These are phyloP conservation scores for Aleiodes sp. DNA, from an alignment of 1,140 invertebrate species.

Conservation along the genomic window DNA sequence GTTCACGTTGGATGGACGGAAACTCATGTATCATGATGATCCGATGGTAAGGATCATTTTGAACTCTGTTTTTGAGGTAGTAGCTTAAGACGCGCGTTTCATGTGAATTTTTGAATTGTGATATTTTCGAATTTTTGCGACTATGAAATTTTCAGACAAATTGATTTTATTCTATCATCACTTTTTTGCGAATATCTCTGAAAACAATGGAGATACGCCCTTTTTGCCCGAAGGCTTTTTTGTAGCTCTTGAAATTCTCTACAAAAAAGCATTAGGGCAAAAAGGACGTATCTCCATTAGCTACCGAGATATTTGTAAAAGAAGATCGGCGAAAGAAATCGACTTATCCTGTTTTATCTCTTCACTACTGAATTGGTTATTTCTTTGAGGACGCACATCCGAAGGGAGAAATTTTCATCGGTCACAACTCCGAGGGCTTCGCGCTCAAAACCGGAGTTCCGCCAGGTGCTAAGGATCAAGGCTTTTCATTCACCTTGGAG, in stretches of 20 bases:
- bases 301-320: no score
- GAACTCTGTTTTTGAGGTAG: no score
- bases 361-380: no score
- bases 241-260: no score
- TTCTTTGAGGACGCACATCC: constrained; percentile 78
- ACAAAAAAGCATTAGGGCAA: no score
- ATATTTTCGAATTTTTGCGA: background rate
- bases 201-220: no score
- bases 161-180: constrained; percentile 11
- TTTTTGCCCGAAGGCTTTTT: no score
- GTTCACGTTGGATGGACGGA: constrained; percentile 89
- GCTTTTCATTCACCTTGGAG: constrained; percentile 85
- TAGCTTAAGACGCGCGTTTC: background rate
- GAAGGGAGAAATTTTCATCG: constrained; percentile 90
- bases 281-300: no score
- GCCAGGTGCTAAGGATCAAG: constrained; percentile 76
- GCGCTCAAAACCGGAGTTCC: constrained; percentile 72
- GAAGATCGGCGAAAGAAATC: no score
- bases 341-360: no score
- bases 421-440: constrained; percentile 80
- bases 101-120: no score
- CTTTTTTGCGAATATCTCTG: no score
- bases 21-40: constrained; percentile 91
- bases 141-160: background rate
- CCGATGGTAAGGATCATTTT: constrained; percentile 69